Evolutionary conservation across 2,888 invertebrate genomes (phyloP).

Genomic region (Luffia ferchaultella): DNA sequence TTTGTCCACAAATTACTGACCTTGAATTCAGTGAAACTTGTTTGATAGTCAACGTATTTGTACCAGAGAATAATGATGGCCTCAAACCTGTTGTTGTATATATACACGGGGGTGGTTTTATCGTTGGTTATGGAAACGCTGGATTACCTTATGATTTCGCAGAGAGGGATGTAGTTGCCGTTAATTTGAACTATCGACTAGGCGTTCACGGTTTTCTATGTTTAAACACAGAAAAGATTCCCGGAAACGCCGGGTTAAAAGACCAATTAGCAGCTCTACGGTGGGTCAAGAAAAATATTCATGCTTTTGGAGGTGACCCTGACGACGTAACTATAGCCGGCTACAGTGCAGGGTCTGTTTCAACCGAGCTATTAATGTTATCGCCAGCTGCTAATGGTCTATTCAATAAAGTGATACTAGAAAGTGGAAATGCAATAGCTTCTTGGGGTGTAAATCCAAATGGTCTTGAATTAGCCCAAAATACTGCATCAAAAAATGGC

Average conservation of each 20-base stretch:
- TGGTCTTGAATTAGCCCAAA: not conserved
- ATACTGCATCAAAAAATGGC: not conserved
- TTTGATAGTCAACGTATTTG: slow-evolving; percentile 6
- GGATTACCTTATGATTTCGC: not conserved
- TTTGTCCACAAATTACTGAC: slow-evolving; percentile 3
- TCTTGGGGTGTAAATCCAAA: not conserved
- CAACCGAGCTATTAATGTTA: slow-evolving; percentile 3
- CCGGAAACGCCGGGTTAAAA: slow-evolving; percentile 7
- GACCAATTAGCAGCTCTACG: slow-evolving; percentile 4
- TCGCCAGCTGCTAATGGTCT: not conserved
- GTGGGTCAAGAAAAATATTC: slow-evolving; percentile 6
- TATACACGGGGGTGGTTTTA: slow-evolving; percentile 2
- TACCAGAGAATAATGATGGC: not conserved
- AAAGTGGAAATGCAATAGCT: slow-evolving; percentile 1
- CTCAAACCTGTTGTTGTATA: slow-evolving; percentile 1
- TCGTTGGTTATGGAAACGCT: not conserved
- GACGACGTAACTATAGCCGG: slow-evolving; percentile 4
- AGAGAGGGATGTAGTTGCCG: not conserved
- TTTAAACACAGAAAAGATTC: too few relatives aligned
- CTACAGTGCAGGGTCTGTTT: slow-evolving; percentile 4
- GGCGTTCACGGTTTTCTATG: slow-evolving; percentile 6
- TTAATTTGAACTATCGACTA: slow-evolving; percentile 7
- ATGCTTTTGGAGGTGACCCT: slow-evolving; percentile 4
- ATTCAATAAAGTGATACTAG: slow-evolving; percentile 4
- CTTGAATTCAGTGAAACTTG: slow-evolving; percentile 5